These are phyloP conservation scores for Phenacoccus solenopsis DNA, from an alignment of 1,140 invertebrate species.

Conservation along the genomic window DNA sequence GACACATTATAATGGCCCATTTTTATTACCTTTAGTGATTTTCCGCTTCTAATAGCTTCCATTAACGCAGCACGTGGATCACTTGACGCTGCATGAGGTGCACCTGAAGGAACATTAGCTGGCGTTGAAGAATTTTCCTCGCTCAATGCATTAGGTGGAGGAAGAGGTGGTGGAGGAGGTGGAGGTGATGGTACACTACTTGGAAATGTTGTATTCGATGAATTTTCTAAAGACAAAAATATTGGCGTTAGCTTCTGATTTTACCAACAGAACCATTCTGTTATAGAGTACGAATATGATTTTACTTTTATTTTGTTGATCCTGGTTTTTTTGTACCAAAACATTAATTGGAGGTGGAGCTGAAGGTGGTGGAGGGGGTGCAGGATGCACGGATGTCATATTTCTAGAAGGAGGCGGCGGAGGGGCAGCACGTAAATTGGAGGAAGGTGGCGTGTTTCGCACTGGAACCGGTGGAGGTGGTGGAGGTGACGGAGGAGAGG, in stretches of 20 bases:
- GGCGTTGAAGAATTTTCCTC: not conserved
- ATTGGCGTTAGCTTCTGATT: no score
- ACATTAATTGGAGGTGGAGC: not conserved
- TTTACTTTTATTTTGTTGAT: not conserved
- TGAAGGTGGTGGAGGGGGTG: slow-evolving; percentile 19
- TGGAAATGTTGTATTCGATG: not conserved
- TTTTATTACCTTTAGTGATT: slow-evolving; percentile 41
- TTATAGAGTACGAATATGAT: no score
- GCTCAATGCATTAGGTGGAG: slow-evolving; percentile 31
- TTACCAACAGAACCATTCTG: no score
- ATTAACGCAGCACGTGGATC: slow-evolving; percentile 55
- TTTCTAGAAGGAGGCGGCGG: not conserved
- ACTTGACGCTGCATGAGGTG: slow-evolving; percentile 27
- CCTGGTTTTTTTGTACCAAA: not conserved
- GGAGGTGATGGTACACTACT: slow-evolving; percentile 34
- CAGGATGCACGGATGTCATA: not conserved
- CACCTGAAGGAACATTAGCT: slow-evolving; percentile 3
- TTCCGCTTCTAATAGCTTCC: slow-evolving; percentile 61
- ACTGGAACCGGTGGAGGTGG: slow-evolving; percentile 24
- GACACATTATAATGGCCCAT: not conserved
- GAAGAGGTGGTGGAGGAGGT: slow-evolving; percentile 38
- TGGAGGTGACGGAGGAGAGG: slow-evolving; percentile 40
- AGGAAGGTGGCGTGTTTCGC: slow-evolving; percentile 33
- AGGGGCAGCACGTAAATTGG: slow-evolving; percentile 8
- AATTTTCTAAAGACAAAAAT: no score